These are phyloP conservation scores for Cartodere bifasciata DNA, from an alignment of 2,888 invertebrate species.

Conservation along the genomic window DNA sequence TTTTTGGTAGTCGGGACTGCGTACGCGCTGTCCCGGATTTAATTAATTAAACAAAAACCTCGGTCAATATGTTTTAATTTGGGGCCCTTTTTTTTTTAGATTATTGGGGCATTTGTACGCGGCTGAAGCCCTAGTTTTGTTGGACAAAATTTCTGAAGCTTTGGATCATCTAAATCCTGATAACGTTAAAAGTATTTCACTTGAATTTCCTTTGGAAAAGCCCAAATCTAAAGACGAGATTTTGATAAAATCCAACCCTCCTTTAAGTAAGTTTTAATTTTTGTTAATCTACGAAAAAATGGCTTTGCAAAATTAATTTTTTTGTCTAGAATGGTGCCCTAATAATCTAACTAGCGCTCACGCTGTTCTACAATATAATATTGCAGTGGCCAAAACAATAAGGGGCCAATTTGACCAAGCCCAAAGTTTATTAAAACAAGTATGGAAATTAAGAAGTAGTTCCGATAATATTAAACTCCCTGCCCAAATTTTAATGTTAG, in stretches of 20 bases:
- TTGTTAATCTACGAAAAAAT: too few species aligned
- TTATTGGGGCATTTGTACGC: conserved; percentile 80
- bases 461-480: conserved; percentile 39
- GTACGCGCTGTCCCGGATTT: conserved; percentile 48
- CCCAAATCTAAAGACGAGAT: conserved; percentile 35
- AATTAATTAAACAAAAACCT: too few species aligned
- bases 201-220: conserved; percentile 35
- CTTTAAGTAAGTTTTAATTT: too few species aligned
- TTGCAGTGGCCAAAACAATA: conserved; percentile 62
- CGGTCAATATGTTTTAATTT: too few species aligned
- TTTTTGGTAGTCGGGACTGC: conserved; percentile 55
- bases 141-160: conserved; percentile 74
- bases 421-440: conserved; percentile 31
- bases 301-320: not conserved
- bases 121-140: conserved; percentile 72
- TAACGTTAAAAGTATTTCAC: conserved; percentile 45
- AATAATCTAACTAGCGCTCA: conserved; percentile 49
- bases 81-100: conserved; percentile 38
- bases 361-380: conserved; percentile 64
- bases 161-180: conserved; percentile 71
- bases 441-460: conserved; percentile 41
- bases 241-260: conserved; percentile 23
- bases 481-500: conserved; percentile 49
- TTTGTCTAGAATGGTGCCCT: conserved; percentile 46
- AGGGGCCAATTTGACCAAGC: conserved; percentile 61